Conservation (phyloP, 2,797 vertebrate genomes). For the Eptatretus atami region DNA sequence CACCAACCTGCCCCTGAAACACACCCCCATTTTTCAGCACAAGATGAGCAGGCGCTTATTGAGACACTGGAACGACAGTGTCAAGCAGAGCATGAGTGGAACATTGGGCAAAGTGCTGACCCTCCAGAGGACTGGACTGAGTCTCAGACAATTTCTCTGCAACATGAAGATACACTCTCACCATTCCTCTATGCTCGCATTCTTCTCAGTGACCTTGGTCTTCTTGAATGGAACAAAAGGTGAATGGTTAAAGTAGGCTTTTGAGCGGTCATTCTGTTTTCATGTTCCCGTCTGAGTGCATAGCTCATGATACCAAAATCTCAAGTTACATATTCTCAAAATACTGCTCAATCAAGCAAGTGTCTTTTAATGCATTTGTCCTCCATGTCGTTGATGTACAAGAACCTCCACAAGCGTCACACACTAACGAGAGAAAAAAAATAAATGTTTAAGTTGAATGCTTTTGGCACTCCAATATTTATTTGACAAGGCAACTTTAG, state of each 20-base stretch:
- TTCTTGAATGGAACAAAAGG: slow-evolving; percentile 98
- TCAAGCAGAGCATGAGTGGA: slow-evolving; percentile 31
- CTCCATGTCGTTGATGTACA: background rate
- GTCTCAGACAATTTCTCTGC: slow-evolving; percentile 12
- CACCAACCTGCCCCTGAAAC: slow-evolving; percentile 49
- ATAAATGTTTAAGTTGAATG: too few relatives aligned
- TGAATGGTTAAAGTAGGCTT: slow-evolving; percentile 11
- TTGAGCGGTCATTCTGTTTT: background rate
- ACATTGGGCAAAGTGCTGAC: slow-evolving; percentile 13
- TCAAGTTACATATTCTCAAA: background rate
- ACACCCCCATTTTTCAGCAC: slow-evolving; percentile 41
- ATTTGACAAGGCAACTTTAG: too few relatives aligned
- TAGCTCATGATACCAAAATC: background rate
- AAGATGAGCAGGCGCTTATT: slow-evolving; percentile 28
- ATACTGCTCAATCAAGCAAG: background rate
- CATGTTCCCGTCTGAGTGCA: too few relatives aligned
- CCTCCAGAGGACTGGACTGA: slow-evolving; percentile 24
- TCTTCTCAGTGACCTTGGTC: slow-evolving; percentile 62
- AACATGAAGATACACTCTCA: slow-evolving; percentile 24
- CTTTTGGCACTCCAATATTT: too few relatives aligned
- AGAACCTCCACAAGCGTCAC: too few relatives aligned
- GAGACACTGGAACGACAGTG: slow-evolving; percentile 38
- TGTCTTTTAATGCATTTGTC: background rate
- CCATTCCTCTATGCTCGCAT: slow-evolving; percentile 78
- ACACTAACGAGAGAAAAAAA: too few relatives aligned